These are phyloP conservation scores for Gadopsis marmoratus DNA, from an alignment of 2,797 vertebrate genomes.

Conservation along the genomic window DNA sequence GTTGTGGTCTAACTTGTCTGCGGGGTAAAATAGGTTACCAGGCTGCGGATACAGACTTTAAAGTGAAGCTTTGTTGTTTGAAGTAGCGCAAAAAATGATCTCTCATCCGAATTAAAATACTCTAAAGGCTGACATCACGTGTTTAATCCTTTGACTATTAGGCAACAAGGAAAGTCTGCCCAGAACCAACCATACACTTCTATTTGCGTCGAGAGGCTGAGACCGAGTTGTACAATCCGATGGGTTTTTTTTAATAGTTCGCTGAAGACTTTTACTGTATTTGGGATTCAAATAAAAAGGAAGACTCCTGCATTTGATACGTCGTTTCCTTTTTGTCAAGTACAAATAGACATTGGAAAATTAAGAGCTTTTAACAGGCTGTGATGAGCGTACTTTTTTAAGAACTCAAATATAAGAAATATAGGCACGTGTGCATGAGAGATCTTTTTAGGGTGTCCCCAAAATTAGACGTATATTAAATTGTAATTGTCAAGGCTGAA, in stretches of 20 bases:
- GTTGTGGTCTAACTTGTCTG: constrained; percentile 16
- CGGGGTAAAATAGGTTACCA: neutral
- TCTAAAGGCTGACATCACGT: neutral
- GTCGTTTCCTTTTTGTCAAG: constrained; percentile 17
- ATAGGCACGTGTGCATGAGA: neutral
- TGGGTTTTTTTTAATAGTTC: neutral
- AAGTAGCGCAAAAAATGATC: neutral
- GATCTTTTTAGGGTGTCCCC: neutral
- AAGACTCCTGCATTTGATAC: constrained; percentile 21
- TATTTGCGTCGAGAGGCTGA: constrained; percentile 4
- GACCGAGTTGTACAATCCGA: constrained; percentile 4
- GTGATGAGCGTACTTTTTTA: neutral
- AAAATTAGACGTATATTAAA: constrained; percentile 18
- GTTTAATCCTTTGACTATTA: neutral
- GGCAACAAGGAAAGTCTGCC: constrained; percentile 19
- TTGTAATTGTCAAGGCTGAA: constrained; percentile 7
- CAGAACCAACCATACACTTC: constrained; percentile 25
- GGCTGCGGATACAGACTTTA: neutral
- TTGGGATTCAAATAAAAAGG: constrained; percentile 10
- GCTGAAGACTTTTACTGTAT: neutral
- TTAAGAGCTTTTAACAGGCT: neutral
- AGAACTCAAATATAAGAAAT: constrained; percentile 21
- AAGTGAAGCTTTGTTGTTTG: neutral
- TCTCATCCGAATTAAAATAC: neutral
- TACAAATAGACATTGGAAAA: constrained; percentile 13